Evolutionary conservation across 1,140 invertebrate genomes (phyloP), one percentile per base, ranked within the genome.

Genomic region (Aradophagus sp.): DNA sequence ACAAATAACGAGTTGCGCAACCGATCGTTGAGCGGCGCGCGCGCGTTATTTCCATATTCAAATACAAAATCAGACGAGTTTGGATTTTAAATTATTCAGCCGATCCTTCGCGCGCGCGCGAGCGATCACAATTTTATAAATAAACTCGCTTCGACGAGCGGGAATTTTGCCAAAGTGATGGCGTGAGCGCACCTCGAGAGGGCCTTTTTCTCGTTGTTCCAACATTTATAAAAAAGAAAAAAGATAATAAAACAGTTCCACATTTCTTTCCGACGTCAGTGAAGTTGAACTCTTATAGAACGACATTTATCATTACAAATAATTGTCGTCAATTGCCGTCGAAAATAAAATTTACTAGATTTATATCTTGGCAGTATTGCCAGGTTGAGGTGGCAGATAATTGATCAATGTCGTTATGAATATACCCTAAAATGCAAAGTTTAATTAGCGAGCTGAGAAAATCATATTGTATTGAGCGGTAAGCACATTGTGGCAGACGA

Each of bases 31-130:
- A 58, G 45, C 45, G 17, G n/a, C 38, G 47, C 12, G 23, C 12
- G 23, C 14, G 27, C 31, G 20, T 27, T 35, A 66, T 66, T 66
- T 66, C 53, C 53, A 58, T 58, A 58, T 67, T 58, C 52, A 58
- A 67, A 67, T 58, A 50, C 23, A 44, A 50, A 67, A 52, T 58
- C 62, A 52, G 45, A 52, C 53, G 26, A 58, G 45, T 50, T 67
- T 67, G 58, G 53, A 58, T 67, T 67, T 58, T 38, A 50, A 58
- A 67, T 58, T 67, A 67, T 67, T 56, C 35, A 52, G 23, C n/a
- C 38, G 52, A 67, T 67, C 53, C 23, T 58, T 56, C 23, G 48
- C 15, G 29, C 47, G 45, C 47, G 50, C 31, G n/a, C n/a, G n/a
- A n/a, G 44, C 52, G 27, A 56, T 47, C 42, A 19, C 50, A 41